These are phyloP conservation scores for Pelmatolapia mariae DNA, from an alignment of 2,113 vertebrate genomes.

Conservation along the genomic window DNA sequence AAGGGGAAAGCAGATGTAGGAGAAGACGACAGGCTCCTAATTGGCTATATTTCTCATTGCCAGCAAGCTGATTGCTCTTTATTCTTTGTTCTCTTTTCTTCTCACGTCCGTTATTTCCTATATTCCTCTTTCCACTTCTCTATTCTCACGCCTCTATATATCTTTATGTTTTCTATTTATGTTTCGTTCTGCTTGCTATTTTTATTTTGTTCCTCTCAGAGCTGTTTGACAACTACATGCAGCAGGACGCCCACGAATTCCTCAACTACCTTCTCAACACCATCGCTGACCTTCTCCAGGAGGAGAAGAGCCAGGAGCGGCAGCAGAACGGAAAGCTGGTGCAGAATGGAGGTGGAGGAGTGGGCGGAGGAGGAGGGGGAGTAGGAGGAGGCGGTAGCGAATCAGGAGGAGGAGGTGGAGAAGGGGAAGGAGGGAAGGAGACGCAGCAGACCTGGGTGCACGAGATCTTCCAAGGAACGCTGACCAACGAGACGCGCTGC, in stretches of 20 bases:
- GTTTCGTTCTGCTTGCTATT: background rate
- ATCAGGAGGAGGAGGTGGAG: conserved; percentile 26
- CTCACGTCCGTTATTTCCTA: background rate
- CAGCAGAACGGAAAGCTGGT: conserved; percentile 93
- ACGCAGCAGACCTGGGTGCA: conserved; percentile 88
- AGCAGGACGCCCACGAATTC: conserved; percentile 97
- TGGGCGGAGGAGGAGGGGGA: conserved; percentile 59
- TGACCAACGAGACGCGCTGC: conserved; percentile 93
- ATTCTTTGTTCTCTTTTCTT: background rate
- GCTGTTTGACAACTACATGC: conserved; percentile 99
- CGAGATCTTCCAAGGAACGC: conserved; percentile 92
- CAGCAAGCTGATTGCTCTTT: background rate
- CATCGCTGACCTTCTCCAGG: conserved; percentile 95
- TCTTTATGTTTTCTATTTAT: background rate
- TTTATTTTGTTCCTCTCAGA: conserved; percentile 67
- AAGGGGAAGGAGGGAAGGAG: conserved; percentile 79
- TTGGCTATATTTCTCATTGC: background rate
- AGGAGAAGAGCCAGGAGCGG: conserved; percentile 92
- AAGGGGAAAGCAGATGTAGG: background rate
- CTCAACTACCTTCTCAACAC: conserved; percentile 97
- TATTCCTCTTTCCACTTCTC: background rate
- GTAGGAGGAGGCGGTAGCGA: conserved; percentile 56
- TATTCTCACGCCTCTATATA: background rate
- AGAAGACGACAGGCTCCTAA: background rate
- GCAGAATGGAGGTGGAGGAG: conserved; percentile 76